Evolutionary conservation across 2,113 vertebrate genomes (phyloP).

Genomic region (Haplotaxodon microlepis): DNA sequence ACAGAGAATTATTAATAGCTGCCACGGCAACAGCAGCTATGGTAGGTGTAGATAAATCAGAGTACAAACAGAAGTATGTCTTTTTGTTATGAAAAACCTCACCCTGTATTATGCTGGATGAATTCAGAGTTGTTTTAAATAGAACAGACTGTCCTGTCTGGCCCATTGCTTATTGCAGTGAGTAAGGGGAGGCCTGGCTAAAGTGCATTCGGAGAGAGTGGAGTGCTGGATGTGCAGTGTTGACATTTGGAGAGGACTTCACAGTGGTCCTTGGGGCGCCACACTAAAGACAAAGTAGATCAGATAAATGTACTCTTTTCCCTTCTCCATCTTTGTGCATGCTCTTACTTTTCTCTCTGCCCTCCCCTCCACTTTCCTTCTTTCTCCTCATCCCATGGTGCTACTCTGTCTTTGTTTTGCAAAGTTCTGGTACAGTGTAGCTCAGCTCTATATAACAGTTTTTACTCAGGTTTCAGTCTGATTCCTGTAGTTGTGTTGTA

Average conservation of each 20-base stretch:
- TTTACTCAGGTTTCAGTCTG: background rate
- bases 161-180: background rate
- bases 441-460: background rate
- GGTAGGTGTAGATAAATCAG: slow-evolving; percentile 25
- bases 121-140: background rate
- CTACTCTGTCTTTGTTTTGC: background rate
- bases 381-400: background rate
- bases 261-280: background rate
- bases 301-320: background rate
- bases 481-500: background rate
- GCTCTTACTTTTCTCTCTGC: background rate
- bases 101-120: background rate
- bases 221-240: background rate
- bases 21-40: background rate
- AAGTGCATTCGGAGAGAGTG: slow-evolving; percentile 20
- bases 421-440: background rate
- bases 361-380: background rate
- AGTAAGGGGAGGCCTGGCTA: background rate
- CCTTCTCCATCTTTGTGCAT: background rate
- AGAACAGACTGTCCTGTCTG: background rate
- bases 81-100: background rate
- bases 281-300: slow-evolving; percentile 4
- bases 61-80: slow-evolving; percentile 7
- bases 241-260: slow-evolving; percentile 28
- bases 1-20: slow-evolving; percentile 1